Percentiles rank a stretch among this genome's conserved stretches.
These are phyloP conservation scores for Stegophylla sp. DNA, from an alignment of 2,888 invertebrate species.

Conservation along the genomic window DNA sequence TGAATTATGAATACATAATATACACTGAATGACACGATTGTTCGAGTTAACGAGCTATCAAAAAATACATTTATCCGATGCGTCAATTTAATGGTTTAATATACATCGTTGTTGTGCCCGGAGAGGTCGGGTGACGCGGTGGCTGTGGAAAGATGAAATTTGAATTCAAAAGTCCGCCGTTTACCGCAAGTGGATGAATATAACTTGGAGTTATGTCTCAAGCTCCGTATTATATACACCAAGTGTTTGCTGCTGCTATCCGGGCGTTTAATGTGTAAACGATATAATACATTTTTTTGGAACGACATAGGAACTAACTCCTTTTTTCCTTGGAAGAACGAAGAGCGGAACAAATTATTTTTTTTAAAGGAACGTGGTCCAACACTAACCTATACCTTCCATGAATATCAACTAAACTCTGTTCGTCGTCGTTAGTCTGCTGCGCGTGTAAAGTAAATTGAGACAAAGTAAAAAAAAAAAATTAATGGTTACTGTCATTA, in stretches of 20 bases:
- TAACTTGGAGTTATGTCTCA: not conserved
- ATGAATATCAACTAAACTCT: not conserved
- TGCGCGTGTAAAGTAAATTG: conserved; percentile 10
- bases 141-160: not conserved
- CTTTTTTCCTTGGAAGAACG: too few relatives aligned
- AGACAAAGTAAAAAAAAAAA: conserved; percentile 3
- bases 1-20: not conserved
- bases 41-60: conserved; percentile 41
- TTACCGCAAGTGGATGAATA: not conserved
- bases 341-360: not conserved
- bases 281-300: too few relatives aligned
- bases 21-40: conserved; percentile 5
- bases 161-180: not conserved
- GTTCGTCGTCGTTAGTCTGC: not conserved
- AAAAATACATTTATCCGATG: conserved; percentile 31
- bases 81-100: conserved; percentile 27
- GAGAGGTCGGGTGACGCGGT: not conserved
- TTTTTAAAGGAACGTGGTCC: not conserved
- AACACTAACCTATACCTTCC: not conserved
- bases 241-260: not conserved
- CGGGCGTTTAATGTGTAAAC: too few relatives aligned
- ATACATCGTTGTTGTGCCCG: conserved; percentile 25
- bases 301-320: too few relatives aligned
- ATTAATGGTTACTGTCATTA: not conserved
- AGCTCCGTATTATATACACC: not conserved